A percentile compares a stretch with the other conserved stretches of the same genome.
Evolutionary conservation across 1,140 invertebrate species (phyloP).

Genomic region (Zaprionus nigranus): DNA sequence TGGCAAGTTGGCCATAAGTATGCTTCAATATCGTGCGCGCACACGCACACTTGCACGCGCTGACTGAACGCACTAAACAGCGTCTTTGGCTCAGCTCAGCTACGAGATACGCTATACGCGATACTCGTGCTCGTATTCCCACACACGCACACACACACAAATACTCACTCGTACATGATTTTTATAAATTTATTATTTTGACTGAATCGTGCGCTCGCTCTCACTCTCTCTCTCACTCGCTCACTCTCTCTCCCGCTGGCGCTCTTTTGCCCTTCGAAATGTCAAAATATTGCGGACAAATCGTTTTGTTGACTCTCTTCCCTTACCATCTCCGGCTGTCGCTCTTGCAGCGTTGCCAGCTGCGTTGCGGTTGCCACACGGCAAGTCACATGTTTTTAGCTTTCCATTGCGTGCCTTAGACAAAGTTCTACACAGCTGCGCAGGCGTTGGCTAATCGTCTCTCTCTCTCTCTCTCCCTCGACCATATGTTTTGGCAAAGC

Average conservation of each 20-base stretch:
- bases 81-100: slow-evolving; percentile 44
- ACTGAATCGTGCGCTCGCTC: slow-evolving; percentile 24
- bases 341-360: slow-evolving; percentile 19
- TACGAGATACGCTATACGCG: slow-evolving; percentile 18
- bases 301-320: slow-evolving; percentile 16
- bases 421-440: slow-evolving; percentile 18
- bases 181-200: slow-evolving; percentile 74
- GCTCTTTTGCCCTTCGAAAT: slow-evolving; percentile 79
- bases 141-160: slow-evolving; percentile 13
- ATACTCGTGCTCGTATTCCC: neutral
- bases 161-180: slow-evolving; percentile 13
- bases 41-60: slow-evolving; percentile 21
- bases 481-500: slow-evolving; percentile 22
- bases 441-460: neutral
- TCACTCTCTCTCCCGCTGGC: neutral
- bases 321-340: neutral
- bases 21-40: slow-evolving; percentile 56
- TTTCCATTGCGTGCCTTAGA: slow-evolving; percentile 7
- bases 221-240: neutral
- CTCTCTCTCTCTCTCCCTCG: neutral
- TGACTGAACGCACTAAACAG: neutral
- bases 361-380: neutral
- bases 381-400: slow-evolving; percentile 69
- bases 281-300: slow-evolving; percentile 79
- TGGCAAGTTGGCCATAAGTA: slow-evolving; percentile 55